A percentile compares a stretch with the other conserved stretches of the same genome.
Evolutionary conservation across 2,888 invertebrate genomes (phyloP).

Genomic region (Drosophila lacicola): DNA sequence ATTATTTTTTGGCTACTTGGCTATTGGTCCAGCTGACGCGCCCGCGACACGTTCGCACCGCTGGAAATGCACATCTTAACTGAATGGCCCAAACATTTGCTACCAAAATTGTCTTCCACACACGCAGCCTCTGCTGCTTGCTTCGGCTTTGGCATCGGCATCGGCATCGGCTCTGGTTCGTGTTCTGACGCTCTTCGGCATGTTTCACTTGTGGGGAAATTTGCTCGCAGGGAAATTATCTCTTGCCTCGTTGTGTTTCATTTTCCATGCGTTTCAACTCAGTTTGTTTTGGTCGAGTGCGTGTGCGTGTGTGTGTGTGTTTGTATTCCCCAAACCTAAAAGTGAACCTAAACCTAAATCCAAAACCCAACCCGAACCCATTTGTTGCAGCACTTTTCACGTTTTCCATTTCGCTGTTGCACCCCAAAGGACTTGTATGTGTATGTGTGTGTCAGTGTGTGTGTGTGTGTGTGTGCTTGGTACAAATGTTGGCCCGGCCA

Average conservation of each 20-base stretch:
- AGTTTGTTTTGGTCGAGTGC: conserved; percentile 19
- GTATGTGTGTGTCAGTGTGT: neutral
- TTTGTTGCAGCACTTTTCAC: conserved; percentile 78
- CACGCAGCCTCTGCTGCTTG: conserved; percentile 45
- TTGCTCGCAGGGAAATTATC: conserved; percentile 50
- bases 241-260: conserved; percentile 27
- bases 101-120: conserved; percentile 63
- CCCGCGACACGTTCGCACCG: conserved; percentile 83
- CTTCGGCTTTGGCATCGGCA: conserved; percentile 25
- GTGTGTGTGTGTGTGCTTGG: conserved; percentile 28
- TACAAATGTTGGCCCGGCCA: conserved; percentile 61
- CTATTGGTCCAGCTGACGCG: conserved; percentile 69
- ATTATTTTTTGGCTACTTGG: conserved; percentile 30
- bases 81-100: conserved; percentile 69
- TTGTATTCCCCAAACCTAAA: conserved; percentile 4
- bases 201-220: conserved; percentile 49
- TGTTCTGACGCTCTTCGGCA: conserved; percentile 24
- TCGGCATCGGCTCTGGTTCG: neutral
- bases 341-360: conserved; percentile 41
- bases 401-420: conserved; percentile 65
- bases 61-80: conserved; percentile 84
- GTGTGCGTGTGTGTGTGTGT: neutral
- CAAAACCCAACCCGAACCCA: conserved; percentile 57
- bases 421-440: conserved; percentile 23
- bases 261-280: conserved; percentile 18